These are phyloP conservation scores for Cecropterus lyciades DNA, from an alignment of 1,140 invertebrate genomes.

Conservation along the genomic window DNA sequence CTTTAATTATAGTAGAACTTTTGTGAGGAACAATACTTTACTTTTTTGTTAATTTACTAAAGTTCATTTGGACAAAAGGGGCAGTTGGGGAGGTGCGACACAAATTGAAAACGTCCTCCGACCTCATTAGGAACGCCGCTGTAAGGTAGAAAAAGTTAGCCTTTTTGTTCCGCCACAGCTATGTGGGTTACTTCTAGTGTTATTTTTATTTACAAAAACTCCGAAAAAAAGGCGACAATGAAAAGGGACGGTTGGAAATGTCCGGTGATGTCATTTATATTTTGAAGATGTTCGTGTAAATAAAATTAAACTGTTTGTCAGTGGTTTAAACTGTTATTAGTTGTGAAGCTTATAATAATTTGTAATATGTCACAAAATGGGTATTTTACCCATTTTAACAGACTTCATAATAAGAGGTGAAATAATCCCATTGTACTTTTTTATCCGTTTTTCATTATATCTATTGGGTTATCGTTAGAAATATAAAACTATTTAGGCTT, in stretches of 20 bases:
- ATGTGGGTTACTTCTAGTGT: conserved; percentile 21
- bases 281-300: background rate
- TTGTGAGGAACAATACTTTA: background rate
- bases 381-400: too few relatives aligned
- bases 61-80: conserved; percentile 34
- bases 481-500: too few relatives aligned
- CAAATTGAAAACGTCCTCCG: conserved; percentile 33
- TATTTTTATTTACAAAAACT: conserved; percentile 26
- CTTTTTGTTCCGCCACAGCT: conserved; percentile 8
- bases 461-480: too few relatives aligned
- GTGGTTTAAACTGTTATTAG: too few relatives aligned
- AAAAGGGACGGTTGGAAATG: conserved; percentile 6
- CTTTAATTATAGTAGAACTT: too few relatives aligned
- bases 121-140: conserved; percentile 25
- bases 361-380: too few relatives aligned
- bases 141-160: conserved; percentile 18
- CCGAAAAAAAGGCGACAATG: background rate
- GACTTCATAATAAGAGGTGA: too few relatives aligned
- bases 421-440: too few relatives aligned
- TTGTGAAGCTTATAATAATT: too few relatives aligned
- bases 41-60: conserved; percentile 27
- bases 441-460: too few relatives aligned
- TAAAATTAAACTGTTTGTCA: too few relatives aligned
- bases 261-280: conserved; percentile 7
- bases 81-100: conserved; percentile 23